Conservation (phyloP, 37 sponge, comb jelly and placozoan species). For the Mnemiopsis leidyi region DNA sequence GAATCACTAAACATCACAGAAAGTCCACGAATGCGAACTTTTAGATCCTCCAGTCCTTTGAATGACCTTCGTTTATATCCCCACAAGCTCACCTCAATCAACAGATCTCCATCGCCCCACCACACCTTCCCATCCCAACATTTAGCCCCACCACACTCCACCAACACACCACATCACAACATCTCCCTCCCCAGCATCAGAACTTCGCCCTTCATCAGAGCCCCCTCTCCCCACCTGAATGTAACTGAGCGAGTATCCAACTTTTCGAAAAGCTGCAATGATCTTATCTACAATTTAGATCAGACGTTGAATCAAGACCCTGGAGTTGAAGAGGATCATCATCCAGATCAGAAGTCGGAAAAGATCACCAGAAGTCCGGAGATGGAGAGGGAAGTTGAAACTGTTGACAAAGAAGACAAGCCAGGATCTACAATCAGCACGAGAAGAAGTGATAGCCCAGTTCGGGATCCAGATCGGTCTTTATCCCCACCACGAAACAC, state of each 20-base stretch:
- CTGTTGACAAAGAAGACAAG: background rate
- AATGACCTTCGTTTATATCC: too few relatives aligned
- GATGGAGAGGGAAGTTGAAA: background rate
- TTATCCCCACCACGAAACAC: background rate
- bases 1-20: conserved; percentile 5
- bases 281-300: background rate
- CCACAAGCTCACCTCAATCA: background rate
- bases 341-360: background rate
- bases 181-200: background rate
- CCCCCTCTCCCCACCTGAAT: conserved; percentile 7
- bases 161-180: background rate
- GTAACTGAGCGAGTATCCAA: background rate
- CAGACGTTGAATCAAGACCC: background rate
- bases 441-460: background rate
- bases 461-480: background rate
- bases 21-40: background rate
- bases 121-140: background rate
- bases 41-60: background rate
- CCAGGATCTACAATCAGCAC: background rate
- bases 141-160: background rate
- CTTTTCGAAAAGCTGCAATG: conserved; percentile 24
- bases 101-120: background rate
- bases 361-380: background rate
- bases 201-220: background rate
- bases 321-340: background rate